Percentiles rank a stretch among this genome's conserved stretches.
These are phyloP conservation scores for Allygus modestus DNA, from an alignment of 2,888 invertebrate species.

Conservation along the genomic window DNA sequence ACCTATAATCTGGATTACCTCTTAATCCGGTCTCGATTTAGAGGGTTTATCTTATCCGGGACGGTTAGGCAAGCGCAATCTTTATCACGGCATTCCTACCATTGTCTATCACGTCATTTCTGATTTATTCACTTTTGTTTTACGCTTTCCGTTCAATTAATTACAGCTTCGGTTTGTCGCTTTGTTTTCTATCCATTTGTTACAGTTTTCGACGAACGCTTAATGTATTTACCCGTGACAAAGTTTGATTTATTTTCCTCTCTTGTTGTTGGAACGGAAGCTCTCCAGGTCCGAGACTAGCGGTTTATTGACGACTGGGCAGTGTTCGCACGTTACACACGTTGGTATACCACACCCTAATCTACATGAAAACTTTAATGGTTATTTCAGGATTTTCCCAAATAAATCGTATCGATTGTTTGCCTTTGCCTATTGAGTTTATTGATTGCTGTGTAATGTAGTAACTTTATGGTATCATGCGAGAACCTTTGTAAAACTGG, in stretches of 20 bases:
- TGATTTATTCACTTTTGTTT: constrained; percentile 59
- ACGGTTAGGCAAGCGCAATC: constrained; percentile 29
- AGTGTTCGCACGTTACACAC: too few species aligned
- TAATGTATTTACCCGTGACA: neutral
- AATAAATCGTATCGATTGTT: too few species aligned
- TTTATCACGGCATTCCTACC: constrained; percentile 30
- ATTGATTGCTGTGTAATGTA: too few species aligned
- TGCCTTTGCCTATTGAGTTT: too few species aligned
- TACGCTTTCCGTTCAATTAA: constrained; percentile 52
- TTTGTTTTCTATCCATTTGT: constrained; percentile 55
- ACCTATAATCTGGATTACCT: constrained; percentile 40
- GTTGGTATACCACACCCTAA: too few species aligned
- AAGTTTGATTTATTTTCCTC: neutral
- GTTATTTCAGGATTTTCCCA: too few species aligned
- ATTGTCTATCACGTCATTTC: constrained; percentile 32
- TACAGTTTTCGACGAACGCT: constrained; percentile 11
- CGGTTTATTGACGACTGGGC: too few species aligned
- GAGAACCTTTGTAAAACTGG: too few species aligned
- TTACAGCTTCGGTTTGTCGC: constrained; percentile 53
- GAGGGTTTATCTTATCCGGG: constrained; percentile 42
- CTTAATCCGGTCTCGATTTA: constrained; percentile 22
- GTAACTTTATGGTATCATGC: too few species aligned
- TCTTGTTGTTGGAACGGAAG: constrained; percentile 26
- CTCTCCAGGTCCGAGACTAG: too few species aligned
- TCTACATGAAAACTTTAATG: too few species aligned